Conservation (phyloP, 2,888 invertebrate genomes). For the Cephus pulcher region DNA sequence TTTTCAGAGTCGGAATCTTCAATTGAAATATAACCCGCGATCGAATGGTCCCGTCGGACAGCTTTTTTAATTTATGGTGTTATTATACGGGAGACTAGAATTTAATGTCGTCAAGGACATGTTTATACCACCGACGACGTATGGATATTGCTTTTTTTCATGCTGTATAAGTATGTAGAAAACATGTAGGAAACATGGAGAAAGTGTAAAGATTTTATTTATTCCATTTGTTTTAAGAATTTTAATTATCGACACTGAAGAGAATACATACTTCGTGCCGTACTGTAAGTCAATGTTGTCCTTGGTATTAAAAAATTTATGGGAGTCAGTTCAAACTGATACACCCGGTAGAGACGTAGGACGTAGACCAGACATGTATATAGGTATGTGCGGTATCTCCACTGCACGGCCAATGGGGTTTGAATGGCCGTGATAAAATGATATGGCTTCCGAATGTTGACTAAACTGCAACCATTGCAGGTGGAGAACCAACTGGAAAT, state of each 20-base stretch:
- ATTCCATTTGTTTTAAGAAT: neutral
- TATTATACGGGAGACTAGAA: neutral
- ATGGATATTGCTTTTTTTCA: neutral
- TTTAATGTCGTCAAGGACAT: neutral
- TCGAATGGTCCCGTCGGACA: neutral
- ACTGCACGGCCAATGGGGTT: slow-evolving; percentile 66
- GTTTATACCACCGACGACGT: neutral
- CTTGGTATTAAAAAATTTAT: neutral
- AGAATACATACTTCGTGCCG: neutral
- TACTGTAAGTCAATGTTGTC: neutral
- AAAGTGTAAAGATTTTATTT: neutral
- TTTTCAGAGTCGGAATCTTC: neutral
- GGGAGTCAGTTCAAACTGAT: neutral
- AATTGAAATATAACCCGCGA: neutral
- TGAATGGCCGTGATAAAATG: slow-evolving; percentile 66
- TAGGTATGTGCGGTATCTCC: slow-evolving; percentile 64
- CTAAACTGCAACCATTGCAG: slow-evolving; percentile 65
- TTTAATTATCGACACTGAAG: neutral
- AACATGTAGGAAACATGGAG: neutral
- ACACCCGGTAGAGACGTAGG: slow-evolving; percentile 53
- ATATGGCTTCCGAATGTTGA: slow-evolving; percentile 67
- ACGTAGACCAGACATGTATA: slow-evolving; percentile 49
- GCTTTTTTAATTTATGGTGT: neutral
- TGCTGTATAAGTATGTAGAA: neutral
- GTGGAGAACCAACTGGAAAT: slow-evolving; percentile 66